These are phyloP conservation scores for Podarcis muralis DNA, from an alignment of 2,113 vertebrate species.

Conservation along the genomic window DNA sequence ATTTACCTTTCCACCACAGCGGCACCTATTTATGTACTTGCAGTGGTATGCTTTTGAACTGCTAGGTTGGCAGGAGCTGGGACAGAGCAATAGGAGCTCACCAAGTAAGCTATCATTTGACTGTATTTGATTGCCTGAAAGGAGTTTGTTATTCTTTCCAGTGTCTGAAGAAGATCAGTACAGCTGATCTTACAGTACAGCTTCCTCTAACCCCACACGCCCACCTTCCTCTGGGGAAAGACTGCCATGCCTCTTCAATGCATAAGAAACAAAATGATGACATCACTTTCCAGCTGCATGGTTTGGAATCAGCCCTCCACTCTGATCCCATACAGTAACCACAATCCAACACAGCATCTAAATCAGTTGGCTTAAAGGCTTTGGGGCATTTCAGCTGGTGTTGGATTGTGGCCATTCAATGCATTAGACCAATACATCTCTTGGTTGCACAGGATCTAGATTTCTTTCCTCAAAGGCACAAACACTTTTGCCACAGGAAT, in stretches of 20 bases:
- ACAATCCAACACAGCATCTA: background rate
- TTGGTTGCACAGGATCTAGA: background rate
- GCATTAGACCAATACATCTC: background rate
- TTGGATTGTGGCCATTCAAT: background rate
- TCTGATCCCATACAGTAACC: background rate
- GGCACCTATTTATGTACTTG: no score
- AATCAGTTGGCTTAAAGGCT: background rate
- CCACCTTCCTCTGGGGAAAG: background rate
- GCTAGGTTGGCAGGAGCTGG: no score
- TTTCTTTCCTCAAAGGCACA: background rate
- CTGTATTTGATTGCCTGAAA: background rate
- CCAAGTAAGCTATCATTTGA: no score
- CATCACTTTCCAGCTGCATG: constrained; percentile 6
- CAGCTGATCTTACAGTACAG: no score
- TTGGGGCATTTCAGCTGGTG: background rate
- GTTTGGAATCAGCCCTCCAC: background rate
- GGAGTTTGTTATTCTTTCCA: background rate
- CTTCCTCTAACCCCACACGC: background rate
- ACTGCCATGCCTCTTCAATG: background rate
- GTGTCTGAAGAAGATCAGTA: background rate
- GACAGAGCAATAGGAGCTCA: no score
- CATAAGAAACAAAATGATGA: background rate
- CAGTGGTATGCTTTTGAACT: no score
- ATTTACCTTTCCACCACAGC: no score
- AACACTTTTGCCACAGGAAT: background rate